Base-by-base conservation (phyloP, 2,888 invertebrate genomes). In the Emmelina monodactyla region DNA sequence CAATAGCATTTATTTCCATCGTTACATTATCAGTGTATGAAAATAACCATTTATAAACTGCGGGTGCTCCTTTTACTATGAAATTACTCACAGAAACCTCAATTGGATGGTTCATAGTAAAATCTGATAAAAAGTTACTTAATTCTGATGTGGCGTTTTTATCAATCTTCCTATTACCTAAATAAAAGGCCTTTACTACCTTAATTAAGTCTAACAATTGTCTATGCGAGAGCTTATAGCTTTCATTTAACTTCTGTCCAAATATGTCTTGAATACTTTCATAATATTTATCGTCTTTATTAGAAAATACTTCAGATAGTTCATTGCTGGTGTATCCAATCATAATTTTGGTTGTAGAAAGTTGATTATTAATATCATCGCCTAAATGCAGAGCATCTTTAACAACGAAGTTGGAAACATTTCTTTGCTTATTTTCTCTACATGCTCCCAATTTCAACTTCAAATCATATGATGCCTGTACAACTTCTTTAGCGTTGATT, bases 321-420 rank as follows among this genome's bases (percentile, higher is more conserved):
- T 66, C 66, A 40, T 58, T 56, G 16, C 56, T 57, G 5, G 56
- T 65, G 14, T 55, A 59, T 0, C 66, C 67, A 4, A 60, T 46
- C 15, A 68, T 38, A 6, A 67, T 51, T 1, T 48, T 37, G 1
- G 44, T 50, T n/a, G 5, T 11, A 9, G 7, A 9, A 11, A n/a
- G 7, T 28, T 28, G 4, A 6, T 28, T 28, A 4, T 5, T 28
- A 11, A 4, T 4, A n/a, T 28, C 11, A 28, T 43, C 41, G 15
- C 42, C 42, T 4, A 59, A 38, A 6, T 57, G 46, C 10, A 46
- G 48, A 2, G 51, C 45, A 35, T 51, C 48, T 7, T 45, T 35
- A 0, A 43, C 47, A 0, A 62, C 35, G 14, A 63, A 59, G 13
- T 45, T 49, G 31, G 53, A 43, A 1, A 50, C 45, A 0, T 46